phyloP scores from a whole-genome alignment of 2,888 invertebrate species.

The Ectemnius lituratus region DNA sequence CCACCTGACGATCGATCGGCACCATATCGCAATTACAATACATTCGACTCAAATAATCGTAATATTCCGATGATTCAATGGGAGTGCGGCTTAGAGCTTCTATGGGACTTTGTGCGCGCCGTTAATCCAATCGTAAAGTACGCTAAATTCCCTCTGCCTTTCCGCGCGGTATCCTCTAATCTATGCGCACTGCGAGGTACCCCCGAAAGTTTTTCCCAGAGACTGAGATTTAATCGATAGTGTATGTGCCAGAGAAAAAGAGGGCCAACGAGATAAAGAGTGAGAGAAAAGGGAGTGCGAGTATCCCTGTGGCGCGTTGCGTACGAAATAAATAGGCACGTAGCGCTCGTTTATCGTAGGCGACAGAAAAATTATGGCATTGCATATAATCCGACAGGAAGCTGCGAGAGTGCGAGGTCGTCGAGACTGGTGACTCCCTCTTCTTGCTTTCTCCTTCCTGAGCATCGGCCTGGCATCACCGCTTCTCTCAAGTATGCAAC shows the following conservation, averaged over 20 bases:
- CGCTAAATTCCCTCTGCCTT: not conserved
- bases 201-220: not conserved
- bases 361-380: conserved; percentile 44
- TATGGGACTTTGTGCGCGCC: no score
- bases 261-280: no score
- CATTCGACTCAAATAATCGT: no score
- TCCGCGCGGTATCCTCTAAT: conserved; percentile 11
- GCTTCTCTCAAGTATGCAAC: conserved; percentile 14
- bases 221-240: conserved; percentile 26
- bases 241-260: not conserved
- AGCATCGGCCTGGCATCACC: not conserved
- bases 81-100: no score
- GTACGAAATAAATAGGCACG: conserved; percentile 32
- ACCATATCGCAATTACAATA: no score
- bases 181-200: conserved; percentile 1
- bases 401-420: not conserved
- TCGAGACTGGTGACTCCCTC: no score
- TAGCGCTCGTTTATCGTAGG: conserved; percentile 39
- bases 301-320: not conserved
- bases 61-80: no score
- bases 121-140: not conserved
- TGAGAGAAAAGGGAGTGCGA: no score
- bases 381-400: conserved; percentile 25
- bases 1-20: no score
- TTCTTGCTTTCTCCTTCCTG: no score